Evolutionary conservation across 1,140 invertebrate species (phyloP).

Genomic region (Frieseomelitta varia): DNA sequence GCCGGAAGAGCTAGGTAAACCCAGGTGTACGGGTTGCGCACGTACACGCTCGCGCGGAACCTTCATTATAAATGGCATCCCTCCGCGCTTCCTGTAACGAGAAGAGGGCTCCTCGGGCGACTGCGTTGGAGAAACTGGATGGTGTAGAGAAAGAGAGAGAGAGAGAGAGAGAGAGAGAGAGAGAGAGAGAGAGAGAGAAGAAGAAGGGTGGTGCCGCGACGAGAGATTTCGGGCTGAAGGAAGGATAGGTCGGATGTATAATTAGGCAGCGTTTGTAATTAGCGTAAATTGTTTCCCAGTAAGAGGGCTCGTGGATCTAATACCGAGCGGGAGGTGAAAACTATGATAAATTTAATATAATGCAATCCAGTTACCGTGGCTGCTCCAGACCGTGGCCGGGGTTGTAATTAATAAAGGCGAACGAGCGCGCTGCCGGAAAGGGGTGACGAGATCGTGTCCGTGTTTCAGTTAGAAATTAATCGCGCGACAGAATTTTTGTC

Average conservation of each 20-base stretch:
- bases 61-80: constrained; percentile 79
- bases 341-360: constrained; percentile 69
- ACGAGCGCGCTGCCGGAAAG: background rate
- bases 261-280: constrained; percentile 80
- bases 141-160: background rate
- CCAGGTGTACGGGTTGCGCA: constrained; percentile 61
- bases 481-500: background rate
- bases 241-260: constrained; percentile 72
- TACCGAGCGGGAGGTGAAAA: constrained; percentile 60
- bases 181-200: constrained; percentile 30
- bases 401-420: constrained; percentile 60
- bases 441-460: background rate
- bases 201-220: constrained; percentile 50
- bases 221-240: constrained; percentile 66
- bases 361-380: constrained; percentile 56
- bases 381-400: constrained; percentile 1
- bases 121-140: background rate
- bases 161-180: constrained; percentile 31
- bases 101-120: constrained; percentile 58
- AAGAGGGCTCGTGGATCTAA: constrained; percentile 65
- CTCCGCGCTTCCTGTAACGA: constrained; percentile 64
- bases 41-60: constrained; percentile 56
- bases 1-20: constrained; percentile 27
- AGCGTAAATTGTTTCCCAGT: constrained; percentile 81
- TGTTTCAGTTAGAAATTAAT: background rate